Percentiles rank a stretch among this genome's conserved stretches.
These are phyloP conservation scores for Salticus scenicus DNA, from an alignment of 2,888 invertebrate species.

Conservation along the genomic window DNA sequence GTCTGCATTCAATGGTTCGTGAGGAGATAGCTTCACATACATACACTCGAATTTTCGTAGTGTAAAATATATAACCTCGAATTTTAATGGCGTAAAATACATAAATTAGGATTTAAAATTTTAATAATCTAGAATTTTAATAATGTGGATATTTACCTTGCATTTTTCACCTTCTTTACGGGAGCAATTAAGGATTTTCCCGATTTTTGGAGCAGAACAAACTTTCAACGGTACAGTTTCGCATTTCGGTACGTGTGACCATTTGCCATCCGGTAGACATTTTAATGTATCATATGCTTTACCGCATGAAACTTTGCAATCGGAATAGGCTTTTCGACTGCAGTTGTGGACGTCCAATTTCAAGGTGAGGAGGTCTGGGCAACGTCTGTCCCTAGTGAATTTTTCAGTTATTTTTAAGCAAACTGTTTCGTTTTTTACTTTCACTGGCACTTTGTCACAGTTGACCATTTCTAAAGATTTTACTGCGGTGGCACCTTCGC, in stretches of 20 bases:
- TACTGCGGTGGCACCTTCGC: not conserved
- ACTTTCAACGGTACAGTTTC: not conserved
- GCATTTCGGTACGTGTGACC: not conserved
- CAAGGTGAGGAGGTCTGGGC: not conserved
- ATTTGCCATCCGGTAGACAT: not conserved
- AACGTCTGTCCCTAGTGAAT: not conserved
- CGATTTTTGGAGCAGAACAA: slow-evolving; percentile 20
- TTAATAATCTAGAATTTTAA: too few relatives aligned
- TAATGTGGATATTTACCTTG: slow-evolving; percentile 32
- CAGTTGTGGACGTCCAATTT: not conserved
- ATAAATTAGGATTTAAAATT: too few relatives aligned
- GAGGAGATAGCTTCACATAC: too few relatives aligned
- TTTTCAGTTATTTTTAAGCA: not conserved
- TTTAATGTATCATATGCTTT: not conserved
- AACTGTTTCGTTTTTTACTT: not conserved
- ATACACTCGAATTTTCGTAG: too few relatives aligned
- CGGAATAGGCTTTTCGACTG: not conserved
- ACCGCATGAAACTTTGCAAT: slow-evolving; percentile 2
- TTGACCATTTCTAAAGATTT: not conserved
- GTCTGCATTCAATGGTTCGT: too few relatives aligned
- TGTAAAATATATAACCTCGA: too few relatives aligned
- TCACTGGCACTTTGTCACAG: not conserved
- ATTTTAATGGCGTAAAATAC: too few relatives aligned
- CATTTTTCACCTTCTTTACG: slow-evolving; percentile 13
- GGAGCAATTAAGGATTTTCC: slow-evolving; percentile 26